Conservation (phyloP, 1,140 invertebrate species). For the Zaprionus lachaisei region DNA sequence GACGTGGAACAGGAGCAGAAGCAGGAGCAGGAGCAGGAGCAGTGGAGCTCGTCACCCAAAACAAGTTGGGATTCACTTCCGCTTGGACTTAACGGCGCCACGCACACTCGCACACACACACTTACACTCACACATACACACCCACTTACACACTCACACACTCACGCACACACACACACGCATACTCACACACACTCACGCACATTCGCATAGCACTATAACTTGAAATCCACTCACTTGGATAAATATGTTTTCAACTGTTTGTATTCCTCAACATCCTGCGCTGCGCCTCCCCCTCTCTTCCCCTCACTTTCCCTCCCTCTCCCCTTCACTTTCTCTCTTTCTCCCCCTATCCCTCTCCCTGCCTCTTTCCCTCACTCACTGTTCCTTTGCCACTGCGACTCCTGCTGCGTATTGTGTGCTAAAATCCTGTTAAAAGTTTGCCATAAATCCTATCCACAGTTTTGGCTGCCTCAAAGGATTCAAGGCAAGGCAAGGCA, state of each 20-base stretch:
- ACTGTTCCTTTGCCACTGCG: background rate
- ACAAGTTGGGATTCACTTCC: slow-evolving; percentile 37
- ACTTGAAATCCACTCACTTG: slow-evolving; percentile 65
- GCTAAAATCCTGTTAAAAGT: slow-evolving; percentile 75
- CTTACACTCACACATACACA: slow-evolving; percentile 4
- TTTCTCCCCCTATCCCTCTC: background rate
- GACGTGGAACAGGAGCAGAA: background rate
- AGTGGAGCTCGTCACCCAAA: slow-evolving; percentile 22
- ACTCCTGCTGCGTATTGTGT: slow-evolving; percentile 39
- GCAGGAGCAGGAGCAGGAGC: background rate
- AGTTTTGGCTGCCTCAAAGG: slow-evolving; percentile 42
- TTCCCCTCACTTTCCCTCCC: background rate
- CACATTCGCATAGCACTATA: slow-evolving; percentile 11
- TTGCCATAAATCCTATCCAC: slow-evolving; percentile 71
- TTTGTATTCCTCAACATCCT: slow-evolving; percentile 35
- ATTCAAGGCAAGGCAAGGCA: slow-evolving; percentile 27
- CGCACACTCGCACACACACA: slow-evolving; percentile 5
- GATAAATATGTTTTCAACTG: slow-evolving; percentile 74
- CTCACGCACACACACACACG: slow-evolving; percentile 13
- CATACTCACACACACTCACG: background rate
- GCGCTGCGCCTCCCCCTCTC: background rate
- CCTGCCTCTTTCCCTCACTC: background rate
- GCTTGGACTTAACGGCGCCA: slow-evolving; percentile 37
- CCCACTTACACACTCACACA: background rate
- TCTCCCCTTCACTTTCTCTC: no score